phyloP scores from a whole-genome alignment of 2,888 invertebrate genomes.

The Yponomeuta sedellus region DNA sequence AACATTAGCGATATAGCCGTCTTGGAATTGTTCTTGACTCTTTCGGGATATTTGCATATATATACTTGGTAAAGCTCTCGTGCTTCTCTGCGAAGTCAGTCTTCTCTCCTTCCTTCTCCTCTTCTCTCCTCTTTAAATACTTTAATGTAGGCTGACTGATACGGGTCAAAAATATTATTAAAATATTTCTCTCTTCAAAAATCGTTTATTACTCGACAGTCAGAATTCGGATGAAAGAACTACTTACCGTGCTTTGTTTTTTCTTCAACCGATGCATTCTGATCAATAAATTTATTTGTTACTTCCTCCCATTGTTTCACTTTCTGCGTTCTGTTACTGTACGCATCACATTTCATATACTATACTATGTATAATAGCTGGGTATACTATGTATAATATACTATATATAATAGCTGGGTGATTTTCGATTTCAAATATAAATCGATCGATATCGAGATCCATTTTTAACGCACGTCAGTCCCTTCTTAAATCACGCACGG shows the following conservation, averaged over 20 bases:
- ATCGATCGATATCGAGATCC: slow-evolving; percentile 20
- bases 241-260: slow-evolving; percentile 17
- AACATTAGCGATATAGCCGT: slow-evolving; percentile 42
- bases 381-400: no score
- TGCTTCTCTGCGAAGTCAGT: no score
- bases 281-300: slow-evolving; percentile 19
- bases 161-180: no score
- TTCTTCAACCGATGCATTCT: slow-evolving; percentile 16
- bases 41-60: slow-evolving; percentile 33
- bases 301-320: slow-evolving; percentile 21
- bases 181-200: no score
- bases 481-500: slow-evolving; percentile 1
- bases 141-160: no score
- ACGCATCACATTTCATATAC: slow-evolving; percentile 20
- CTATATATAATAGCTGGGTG: slow-evolving; percentile 20
- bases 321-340: slow-evolving; percentile 19
- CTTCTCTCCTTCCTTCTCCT: no score
- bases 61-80: no score
- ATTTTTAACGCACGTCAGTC: slow-evolving; percentile 7
- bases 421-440: slow-evolving; percentile 21
- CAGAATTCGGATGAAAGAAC: neutral
- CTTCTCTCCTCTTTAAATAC: no score
- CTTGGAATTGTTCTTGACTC: slow-evolving; percentile 39
- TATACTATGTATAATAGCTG: slow-evolving; percentile 21
- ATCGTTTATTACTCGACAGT: no score